Evolutionary conservation across 1,140 invertebrate species (phyloP).

Genomic region (Macrobrachium rosenbergii): DNA sequence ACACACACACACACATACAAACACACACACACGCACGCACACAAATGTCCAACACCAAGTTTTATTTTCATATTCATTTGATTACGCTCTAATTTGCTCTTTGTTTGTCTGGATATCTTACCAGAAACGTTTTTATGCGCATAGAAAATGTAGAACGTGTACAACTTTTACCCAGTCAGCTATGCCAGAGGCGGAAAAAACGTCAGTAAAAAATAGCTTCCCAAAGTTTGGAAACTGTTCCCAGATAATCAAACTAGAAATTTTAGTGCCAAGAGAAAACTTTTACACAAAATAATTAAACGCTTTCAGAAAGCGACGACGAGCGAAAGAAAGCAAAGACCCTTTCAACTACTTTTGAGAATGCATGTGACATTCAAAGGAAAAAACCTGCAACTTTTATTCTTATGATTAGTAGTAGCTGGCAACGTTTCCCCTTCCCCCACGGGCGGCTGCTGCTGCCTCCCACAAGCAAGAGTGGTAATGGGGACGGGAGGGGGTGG

Average conservation of each 20-base stretch:
- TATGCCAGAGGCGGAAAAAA: slow-evolving; percentile 19
- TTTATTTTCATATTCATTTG: slow-evolving; percentile 50
- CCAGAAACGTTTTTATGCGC: slow-evolving; percentile 15
- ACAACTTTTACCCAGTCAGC: slow-evolving; percentile 10
- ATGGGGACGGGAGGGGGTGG: too few species aligned
- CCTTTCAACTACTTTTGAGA: slow-evolving; percentile 46
- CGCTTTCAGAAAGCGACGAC: slow-evolving; percentile 41
- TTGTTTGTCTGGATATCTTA: slow-evolving; percentile 42
- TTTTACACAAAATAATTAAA: slow-evolving; percentile 61
- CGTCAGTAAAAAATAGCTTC: slow-evolving; percentile 1
- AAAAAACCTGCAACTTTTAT: slow-evolving; percentile 10
- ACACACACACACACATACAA: not conserved
- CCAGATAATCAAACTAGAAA: slow-evolving; percentile 60
- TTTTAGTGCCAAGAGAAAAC: slow-evolving; percentile 54
- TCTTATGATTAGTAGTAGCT: slow-evolving; percentile 27
- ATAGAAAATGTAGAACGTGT: slow-evolving; percentile 6
- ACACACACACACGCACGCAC: too few species aligned
- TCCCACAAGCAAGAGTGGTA: slow-evolving; percentile 7
- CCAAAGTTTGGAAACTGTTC: slow-evolving; percentile 27
- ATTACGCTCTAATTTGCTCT: slow-evolving; percentile 50
- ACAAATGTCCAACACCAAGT: slow-evolving; percentile 27
- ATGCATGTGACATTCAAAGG: slow-evolving; percentile 35
- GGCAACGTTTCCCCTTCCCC: slow-evolving; percentile 11
- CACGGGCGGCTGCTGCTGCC: not conserved
- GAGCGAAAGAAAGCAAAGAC: slow-evolving; percentile 36